Evolutionary conservation across 1,140 invertebrate genomes (phyloP).

Genomic region (Papilio dardanus): DNA sequence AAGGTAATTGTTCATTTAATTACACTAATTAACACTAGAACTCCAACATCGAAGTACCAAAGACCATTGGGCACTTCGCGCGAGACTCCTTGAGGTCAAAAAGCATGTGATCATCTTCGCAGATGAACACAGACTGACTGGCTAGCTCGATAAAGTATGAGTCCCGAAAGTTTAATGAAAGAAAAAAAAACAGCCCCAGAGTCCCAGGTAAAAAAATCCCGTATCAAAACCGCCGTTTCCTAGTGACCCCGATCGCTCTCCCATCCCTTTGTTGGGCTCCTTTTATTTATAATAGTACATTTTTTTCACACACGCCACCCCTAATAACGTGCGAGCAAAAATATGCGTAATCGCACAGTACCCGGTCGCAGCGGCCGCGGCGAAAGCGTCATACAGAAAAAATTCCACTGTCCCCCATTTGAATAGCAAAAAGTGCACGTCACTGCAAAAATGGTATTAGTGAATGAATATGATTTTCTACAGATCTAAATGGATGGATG

Average conservation of each 20-base stretch:
- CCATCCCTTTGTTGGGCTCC: conserved; percentile 76
- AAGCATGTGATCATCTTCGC: conserved; percentile 81
- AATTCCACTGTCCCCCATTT: conserved; percentile 77
- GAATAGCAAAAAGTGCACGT: conserved; percentile 81
- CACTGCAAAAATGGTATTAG: conserved; percentile 77
- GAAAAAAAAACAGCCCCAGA: conserved; percentile 74
- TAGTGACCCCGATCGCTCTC: conserved; percentile 81
- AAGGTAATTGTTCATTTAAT: conserved; percentile 9
- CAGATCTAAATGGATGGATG: conserved; percentile 76
- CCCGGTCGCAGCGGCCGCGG: conserved; percentile 48
- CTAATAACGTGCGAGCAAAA: conserved; percentile 79
- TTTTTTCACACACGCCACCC: conserved; percentile 81
- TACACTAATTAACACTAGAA: conserved; percentile 33
- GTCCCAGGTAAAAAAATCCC: conserved; percentile 77
- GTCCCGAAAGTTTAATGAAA: conserved; percentile 59
- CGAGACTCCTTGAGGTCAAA: conserved; percentile 55
- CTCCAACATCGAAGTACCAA: conserved; percentile 48
- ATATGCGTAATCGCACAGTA: conserved; percentile 76
- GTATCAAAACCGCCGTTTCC: conserved; percentile 81
- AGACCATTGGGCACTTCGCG: conserved; percentile 69
- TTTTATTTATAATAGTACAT: conserved; percentile 81
- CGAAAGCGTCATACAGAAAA: conserved; percentile 69
- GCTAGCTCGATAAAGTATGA: conserved; percentile 68
- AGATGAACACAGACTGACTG: conserved; percentile 80
- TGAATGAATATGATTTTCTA: conserved; percentile 77